phyloP scores from a whole-genome alignment of 1,140 invertebrate genomes.

The Spodoptera frugiperda region DNA sequence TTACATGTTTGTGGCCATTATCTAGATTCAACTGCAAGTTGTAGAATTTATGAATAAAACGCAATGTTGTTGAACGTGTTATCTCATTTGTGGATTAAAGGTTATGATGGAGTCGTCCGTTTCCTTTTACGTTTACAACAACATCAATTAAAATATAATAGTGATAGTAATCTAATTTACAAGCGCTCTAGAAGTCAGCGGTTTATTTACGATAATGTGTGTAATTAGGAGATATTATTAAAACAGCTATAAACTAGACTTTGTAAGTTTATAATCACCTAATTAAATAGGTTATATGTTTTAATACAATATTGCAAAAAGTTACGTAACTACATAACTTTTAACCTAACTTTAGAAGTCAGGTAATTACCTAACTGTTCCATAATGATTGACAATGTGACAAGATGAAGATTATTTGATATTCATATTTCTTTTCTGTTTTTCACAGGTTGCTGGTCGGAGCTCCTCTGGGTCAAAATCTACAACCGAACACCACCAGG shows the following conservation, averaged over 20 bases:
- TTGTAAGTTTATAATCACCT: no score
- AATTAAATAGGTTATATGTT: no score
- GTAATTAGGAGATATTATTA: no score
- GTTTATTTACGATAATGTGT: neutral
- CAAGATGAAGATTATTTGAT: neutral
- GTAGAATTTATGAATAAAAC: constrained; percentile 5
- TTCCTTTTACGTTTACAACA: constrained; percentile 1
- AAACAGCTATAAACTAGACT: no score
- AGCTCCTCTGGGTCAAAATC: constrained; percentile 94
- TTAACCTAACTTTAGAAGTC: no score
- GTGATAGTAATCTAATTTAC: neutral
- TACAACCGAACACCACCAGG: constrained; percentile 92
- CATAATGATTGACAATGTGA: no score
- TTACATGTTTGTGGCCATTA: constrained; percentile 3
- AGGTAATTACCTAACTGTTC: neutral
- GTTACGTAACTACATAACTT: no score
- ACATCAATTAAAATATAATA: neutral
- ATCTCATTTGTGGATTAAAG: constrained; percentile 13
- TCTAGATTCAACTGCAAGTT: constrained; percentile 18
- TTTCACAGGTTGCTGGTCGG: constrained; percentile 95
- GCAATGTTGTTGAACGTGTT: neutral
- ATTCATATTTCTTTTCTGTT: constrained; percentile 45
- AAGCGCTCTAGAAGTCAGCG: neutral
- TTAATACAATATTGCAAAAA: no score
- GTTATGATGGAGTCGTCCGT: neutral